phyloP scores from a whole-genome alignment of 2,113 vertebrate genomes.

The Dipodomys ordii region DNA sequence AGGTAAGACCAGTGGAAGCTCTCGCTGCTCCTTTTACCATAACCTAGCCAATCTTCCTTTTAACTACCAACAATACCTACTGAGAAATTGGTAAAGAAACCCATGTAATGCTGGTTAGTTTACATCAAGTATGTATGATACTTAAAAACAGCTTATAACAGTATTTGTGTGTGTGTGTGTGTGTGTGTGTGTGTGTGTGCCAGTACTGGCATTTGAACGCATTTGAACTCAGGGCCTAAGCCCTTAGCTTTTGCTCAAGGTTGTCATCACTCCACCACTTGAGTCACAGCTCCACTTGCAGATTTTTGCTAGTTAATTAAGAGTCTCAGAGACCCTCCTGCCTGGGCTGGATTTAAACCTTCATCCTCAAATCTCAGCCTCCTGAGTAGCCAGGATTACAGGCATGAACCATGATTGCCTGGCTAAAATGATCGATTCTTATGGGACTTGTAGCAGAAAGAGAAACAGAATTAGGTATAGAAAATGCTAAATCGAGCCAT shows the following conservation, averaged over 20 bases:
- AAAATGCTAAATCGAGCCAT: neutral
- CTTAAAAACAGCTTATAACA: neutral
- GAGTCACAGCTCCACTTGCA: too few relatives aligned
- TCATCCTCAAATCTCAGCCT: too few relatives aligned
- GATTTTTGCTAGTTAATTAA: too few relatives aligned
- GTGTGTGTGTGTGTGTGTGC: too few relatives aligned
- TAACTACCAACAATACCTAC: constrained; percentile 37
- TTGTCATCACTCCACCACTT: too few relatives aligned
- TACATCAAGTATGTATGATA: constrained; percentile 19
- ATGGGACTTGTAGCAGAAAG: neutral
- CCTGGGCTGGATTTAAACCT: too few relatives aligned
- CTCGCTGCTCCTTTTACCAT: neutral
- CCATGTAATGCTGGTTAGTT: neutral
- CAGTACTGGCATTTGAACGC: too few relatives aligned
- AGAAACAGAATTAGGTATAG: constrained; percentile 1
- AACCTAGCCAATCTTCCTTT: constrained; percentile 11
- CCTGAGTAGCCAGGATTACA: too few relatives aligned
- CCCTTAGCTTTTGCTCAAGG: too few relatives aligned
- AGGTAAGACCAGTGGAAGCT: neutral
- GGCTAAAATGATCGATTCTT: neutral
- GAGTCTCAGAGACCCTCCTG: too few relatives aligned
- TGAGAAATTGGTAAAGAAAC: constrained; percentile 42
- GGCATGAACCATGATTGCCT: too few relatives aligned
- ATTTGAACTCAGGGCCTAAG: too few relatives aligned
- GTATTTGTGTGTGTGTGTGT: constrained; percentile 1